Percentiles rank a stretch among this genome's conserved stretches.
Conservation (phyloP, 2,888 invertebrate species). For the Ennomos erosarius region DNA sequence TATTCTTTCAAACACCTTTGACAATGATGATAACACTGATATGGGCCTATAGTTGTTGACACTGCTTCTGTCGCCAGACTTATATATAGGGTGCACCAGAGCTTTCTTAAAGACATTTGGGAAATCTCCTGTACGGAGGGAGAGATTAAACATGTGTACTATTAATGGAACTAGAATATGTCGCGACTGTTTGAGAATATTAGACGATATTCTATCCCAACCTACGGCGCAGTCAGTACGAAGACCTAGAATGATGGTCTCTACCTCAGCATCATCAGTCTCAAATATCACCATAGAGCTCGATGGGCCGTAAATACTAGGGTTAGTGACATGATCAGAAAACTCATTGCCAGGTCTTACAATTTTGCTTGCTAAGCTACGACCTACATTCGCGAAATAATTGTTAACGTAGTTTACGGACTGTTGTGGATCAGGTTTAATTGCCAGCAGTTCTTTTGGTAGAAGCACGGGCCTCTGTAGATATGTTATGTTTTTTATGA, state of each 20-base stretch:
- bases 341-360: no score
- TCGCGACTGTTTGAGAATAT: constrained; percentile 11
- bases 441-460: constrained; percentile 6
- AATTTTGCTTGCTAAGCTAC: constrained; percentile 5
- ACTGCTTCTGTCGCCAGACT: constrained; percentile 21
- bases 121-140: constrained; percentile 16
- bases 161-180: constrained; percentile 7
- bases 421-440: not conserved
- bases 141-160: constrained; percentile 14
- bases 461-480: not conserved
- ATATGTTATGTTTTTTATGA: constrained; percentile 26
- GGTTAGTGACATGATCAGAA: no score
- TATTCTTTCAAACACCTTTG: constrained; percentile 25
- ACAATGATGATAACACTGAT: constrained; percentile 24
- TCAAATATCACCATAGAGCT: constrained; percentile 12
- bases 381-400: constrained; percentile 18
- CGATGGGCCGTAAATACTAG: not conserved
- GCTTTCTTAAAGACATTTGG: constrained; percentile 21
- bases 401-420: constrained; percentile 14
- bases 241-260: constrained; percentile 8
- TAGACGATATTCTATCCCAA: constrained; percentile 20
- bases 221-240: constrained; percentile 16
- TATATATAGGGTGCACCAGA: constrained; percentile 21
- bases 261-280: constrained; percentile 19
- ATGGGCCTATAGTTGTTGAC: constrained; percentile 29